Evolutionary conservation across 2,113 vertebrate genomes (phyloP).

Genomic region (Microtus oregoni): DNA sequence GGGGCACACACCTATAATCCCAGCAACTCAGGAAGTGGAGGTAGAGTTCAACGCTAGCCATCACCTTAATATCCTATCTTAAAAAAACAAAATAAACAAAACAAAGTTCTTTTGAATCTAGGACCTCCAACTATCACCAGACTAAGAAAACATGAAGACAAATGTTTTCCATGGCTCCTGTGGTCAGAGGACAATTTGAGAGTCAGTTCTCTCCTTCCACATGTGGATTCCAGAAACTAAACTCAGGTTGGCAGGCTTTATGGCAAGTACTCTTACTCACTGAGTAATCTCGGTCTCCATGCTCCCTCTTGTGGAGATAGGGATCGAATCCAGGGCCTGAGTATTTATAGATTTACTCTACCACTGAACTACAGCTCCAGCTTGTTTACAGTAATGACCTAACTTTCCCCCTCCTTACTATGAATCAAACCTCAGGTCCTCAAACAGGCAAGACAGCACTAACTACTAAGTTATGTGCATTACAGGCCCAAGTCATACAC

Average conservation of each 20-base stretch:
- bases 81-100: neutral
- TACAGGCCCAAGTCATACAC: neutral
- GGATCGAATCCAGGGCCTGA: neutral
- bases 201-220: neutral
- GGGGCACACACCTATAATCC: neutral
- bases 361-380: neutral
- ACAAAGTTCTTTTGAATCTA: neutral
- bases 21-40: neutral
- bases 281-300: neutral
- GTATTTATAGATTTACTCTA: neutral
- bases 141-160: neutral
- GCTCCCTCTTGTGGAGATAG: neutral
- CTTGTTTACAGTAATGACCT: neutral
- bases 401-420: neutral
- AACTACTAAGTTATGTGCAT: neutral
- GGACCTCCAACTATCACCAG: neutral
- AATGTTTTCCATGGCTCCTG: neutral
- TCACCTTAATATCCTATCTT: neutral
- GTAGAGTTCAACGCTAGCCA: neutral
- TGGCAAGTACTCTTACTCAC: neutral
- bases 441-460: neutral
- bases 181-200: neutral
- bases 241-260: neutral
- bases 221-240: neutral
- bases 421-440: neutral